Base-by-base conservation (phyloP, 2,113 vertebrate species). In the Clinocottus analis region DNA sequence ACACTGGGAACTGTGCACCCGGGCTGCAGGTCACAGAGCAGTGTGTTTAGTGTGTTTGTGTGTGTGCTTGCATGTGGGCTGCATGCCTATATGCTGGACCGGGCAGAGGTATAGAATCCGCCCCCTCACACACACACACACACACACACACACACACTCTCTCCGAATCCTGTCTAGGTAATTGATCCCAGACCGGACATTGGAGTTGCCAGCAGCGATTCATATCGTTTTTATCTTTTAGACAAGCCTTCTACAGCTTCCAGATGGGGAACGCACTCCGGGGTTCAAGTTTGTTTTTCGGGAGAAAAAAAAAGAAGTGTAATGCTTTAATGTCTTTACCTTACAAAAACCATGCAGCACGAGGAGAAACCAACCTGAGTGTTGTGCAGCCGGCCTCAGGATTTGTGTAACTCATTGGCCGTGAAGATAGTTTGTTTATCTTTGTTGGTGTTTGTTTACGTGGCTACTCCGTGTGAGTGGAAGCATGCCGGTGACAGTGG, bases 181-280 rank as follows among this genome's bases (percentile, higher is more conserved):
- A 95, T 94, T 94, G 94, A 94, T 95, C 91, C 94, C 94, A 95
- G 94, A 89, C 90, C 92, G 94, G 90, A 94, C 91, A 90, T 90
- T 91, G 58, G 87, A 87, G 85, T 94, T 94, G 93, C 93, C 94
- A 94, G 93, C 75, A 93, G 93, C 93, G 67, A 93, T 93, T 93
- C 90, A 92, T 94, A 94, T 93, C 91, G 82, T 93, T 94, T 95
- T 91, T 94, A 94, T 94, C 93, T 95, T 92, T 91, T 77, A 92
- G 93, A 94, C 92, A 93, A 93, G 90, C 72, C 29, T 86, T 91
- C 85, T 89, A 95, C 92, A 82, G 82, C 84, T 95, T 95, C 94
- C 94, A 95, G 94, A 95, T 95, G 95, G 80, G 23, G 69, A 89
- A 92, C 77, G 88, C 84, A 91, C 91, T 91, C 68, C 65, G 39